Base-by-base conservation (phyloP, 2,797 vertebrate species). In the Catharus ustulatus region DNA sequence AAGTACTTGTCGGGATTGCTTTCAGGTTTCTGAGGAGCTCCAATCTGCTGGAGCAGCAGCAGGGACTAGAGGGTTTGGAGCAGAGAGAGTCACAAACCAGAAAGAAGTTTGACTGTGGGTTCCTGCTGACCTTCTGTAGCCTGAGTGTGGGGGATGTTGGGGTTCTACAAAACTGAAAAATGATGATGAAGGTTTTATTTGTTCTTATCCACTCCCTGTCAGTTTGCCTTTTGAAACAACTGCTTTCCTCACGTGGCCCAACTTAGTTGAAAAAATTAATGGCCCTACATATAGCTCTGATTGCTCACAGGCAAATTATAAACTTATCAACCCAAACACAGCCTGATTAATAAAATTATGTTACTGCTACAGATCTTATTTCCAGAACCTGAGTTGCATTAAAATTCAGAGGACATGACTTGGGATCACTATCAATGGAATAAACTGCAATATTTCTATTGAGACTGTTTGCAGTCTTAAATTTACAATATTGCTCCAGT, bases 331-430 rank as follows among this genome's bases (percentile, higher is more conserved):
- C 26, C n/a, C 59, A 81, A 86, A 75, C n/a, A 55, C 43, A 84
- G 34, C 15, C 49, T 95, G 66, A 91, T 89, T 90, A 87, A 87
- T 88, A 73, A 88, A 95, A 87, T 64, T 71, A 43, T 63, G 42
- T 68, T 88, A 18, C 38, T 75, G 43, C 71, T 87, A 73, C 22
- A 45, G 48, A 83, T 68, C 38, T 46, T 81, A 15, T 75, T 93
- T 76, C 26, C 6, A 16, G 48, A 68, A 27, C 40, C 59, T 91
- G 78, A 85, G 22, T 32, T 84, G 42, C 59, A 74, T 93, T 75
- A 58, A 46, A 91, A 88, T 62, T 66, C 46, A 62, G 51, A 90
- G 16, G 36, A 40, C 12, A 14, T 4, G 8, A 59, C 55, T 36
- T 84, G 32, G 27, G 49, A 42, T 52, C 43, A 9, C 29, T 73